phyloP scores from a whole-genome alignment of 2,888 invertebrate genomes.

The Julus scandinavius region DNA sequence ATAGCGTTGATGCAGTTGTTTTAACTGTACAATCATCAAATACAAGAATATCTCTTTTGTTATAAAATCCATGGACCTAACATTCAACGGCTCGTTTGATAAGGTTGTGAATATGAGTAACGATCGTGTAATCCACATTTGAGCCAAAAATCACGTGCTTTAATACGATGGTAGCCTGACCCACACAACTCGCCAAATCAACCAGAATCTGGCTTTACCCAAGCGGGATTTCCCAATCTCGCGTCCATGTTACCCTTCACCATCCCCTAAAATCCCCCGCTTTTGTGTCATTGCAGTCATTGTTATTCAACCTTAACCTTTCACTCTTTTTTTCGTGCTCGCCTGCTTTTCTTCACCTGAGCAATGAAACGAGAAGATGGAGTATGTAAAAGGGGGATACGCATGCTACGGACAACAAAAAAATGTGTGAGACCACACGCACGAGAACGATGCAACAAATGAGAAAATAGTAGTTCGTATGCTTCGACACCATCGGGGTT shows the following conservation, averaged over 20 bases:
- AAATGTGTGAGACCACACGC: constrained; percentile 9
- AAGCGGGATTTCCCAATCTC: neutral
- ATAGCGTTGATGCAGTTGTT: too few species aligned
- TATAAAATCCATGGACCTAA: too few species aligned
- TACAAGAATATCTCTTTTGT: too few species aligned
- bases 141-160: neutral
- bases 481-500: constrained; percentile 6
- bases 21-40: too few species aligned
- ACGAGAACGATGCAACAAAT: neutral
- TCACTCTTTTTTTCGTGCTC: constrained; percentile 24
- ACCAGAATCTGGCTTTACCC: neutral
- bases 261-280: neutral
- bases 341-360: constrained; percentile 19
- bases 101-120: neutral
- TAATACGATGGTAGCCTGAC: neutral
- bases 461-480: neutral
- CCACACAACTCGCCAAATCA: neutral
- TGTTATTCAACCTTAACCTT: constrained; percentile 36
- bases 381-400: neutral
- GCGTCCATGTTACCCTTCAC: neutral
- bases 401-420: neutral
- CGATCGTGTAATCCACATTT: neutral
- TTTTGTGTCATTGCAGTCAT: neutral
- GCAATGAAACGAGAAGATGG: neutral
- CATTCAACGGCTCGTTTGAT: too few species aligned